A percentile compares a stretch with the other conserved stretches of the same genome.
Conservation (phyloP, 2,797 vertebrate genomes). For the Sebastes oblongus region DNA sequence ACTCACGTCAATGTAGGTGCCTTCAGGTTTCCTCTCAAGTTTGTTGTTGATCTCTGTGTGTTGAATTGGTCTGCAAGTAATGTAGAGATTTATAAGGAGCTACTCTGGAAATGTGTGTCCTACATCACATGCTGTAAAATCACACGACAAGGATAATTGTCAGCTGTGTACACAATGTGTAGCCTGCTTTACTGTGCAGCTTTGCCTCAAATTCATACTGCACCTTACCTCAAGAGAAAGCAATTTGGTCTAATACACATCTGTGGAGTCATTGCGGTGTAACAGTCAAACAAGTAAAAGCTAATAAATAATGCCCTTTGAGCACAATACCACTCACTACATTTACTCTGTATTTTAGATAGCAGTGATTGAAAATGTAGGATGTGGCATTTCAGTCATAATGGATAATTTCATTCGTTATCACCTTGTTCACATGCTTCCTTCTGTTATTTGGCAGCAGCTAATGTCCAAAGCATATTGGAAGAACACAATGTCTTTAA, state of each 20-base stretch:
- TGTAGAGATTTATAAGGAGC: neutral
- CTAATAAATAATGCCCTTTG: neutral
- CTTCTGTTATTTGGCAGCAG: too few relatives aligned
- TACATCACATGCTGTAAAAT: neutral
- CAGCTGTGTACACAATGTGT: neutral
- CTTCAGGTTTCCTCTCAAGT: neutral
- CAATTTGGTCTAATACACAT: neutral
- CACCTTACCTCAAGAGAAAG: neutral
- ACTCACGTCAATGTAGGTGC: slow-evolving; percentile 96
- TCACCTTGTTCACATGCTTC: too few relatives aligned
- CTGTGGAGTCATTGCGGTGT: neutral
- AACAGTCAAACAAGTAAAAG: neutral
- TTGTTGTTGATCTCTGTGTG: neutral
- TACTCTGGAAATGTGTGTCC: neutral
- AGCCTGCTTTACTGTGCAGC: neutral
- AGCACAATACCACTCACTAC: neutral
- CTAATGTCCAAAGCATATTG: too few relatives aligned
- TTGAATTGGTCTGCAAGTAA: neutral
- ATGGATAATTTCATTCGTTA: too few relatives aligned
- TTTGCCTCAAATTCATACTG: neutral
- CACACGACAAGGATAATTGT: neutral
- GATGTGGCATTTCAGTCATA: too few relatives aligned
- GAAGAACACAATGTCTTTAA: too few relatives aligned
- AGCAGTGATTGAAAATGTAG: too few relatives aligned
- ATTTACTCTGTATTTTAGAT: too few relatives aligned